Evolutionary conservation across 2,888 invertebrate species (phyloP), one percentile per base, ranked within the genome.

Genomic region (Dynastes maya): DNA sequence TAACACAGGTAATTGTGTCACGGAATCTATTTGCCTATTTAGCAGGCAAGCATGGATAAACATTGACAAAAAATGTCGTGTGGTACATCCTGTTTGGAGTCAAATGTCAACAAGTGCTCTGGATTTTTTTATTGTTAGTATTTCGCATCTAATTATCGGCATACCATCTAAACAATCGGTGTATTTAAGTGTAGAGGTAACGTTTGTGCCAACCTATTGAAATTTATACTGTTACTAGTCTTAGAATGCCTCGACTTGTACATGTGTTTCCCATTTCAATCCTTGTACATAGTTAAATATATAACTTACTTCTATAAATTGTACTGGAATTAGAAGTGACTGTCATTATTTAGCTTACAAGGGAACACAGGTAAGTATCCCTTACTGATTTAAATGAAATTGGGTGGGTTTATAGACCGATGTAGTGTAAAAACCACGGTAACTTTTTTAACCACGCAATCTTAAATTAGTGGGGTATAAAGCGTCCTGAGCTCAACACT

Each of bases 61-160:
- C 29, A 29, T 6, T 1, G 9, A 27, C 1, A 16, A 61, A 9
- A 61, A 45, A 45, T 9, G 45, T 45, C 61, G 22, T 11, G 61
- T 3, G 53, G 53, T 11, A 11, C 61, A 27, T 61, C 61, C 61
- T 27, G 61, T 61, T 16, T 2, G 5, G 61, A 27, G 61, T 61
- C 61, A 61, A 61, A 61, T 61, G 61, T 61, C 61, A 61, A 61
- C 61, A 53, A 53, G 13, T n/a, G 53, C 61, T 61, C 8, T 11
- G 11, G 27, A 32, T 32, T 29, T 61, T 61, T 2, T 29, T 61
- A 27, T 61, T 61, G 11, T 32, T 32, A 32, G 32, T 45, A 45
- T 11, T 9, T 27, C 22, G 61, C 27, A 61, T 61, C 29, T 61
- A 61, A 61, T 61, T 61, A 61, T 22, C 27, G n/a, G 3, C n/a